phyloP scores from a whole-genome alignment of 2,888 invertebrate genomes.

The Tetramorium bicarinatum region DNA sequence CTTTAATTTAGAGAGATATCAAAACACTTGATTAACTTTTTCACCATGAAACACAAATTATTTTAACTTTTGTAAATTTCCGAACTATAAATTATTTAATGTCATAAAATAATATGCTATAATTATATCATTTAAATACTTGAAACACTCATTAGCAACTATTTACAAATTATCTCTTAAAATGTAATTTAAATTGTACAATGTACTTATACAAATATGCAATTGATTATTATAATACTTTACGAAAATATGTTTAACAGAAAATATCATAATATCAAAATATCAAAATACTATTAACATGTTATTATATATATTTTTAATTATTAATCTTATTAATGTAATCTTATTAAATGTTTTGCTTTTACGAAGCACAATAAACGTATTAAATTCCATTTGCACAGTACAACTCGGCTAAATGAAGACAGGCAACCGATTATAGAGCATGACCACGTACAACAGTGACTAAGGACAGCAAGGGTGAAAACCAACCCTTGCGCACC shows the following conservation, averaged over 20 bases:
- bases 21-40: conserved; percentile 12
- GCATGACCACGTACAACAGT: conserved; percentile 68
- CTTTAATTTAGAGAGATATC: background rate
- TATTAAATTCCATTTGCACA: conserved; percentile 51
- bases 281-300: too few species aligned
- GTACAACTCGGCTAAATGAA: conserved; percentile 65
- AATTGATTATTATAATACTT: background rate
- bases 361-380: conserved; percentile 21
- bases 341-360: background rate
- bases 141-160: background rate
- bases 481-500: conserved; percentile 76
- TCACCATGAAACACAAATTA: background rate
- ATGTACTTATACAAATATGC: background rate
- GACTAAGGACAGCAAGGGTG: conserved; percentile 69
- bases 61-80: background rate
- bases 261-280: too few species aligned
- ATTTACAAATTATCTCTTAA: background rate
- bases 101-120: background rate
- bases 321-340: conserved; percentile 28
- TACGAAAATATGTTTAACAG: background rate
- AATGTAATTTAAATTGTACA: background rate
- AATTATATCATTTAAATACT: background rate
- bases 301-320: background rate
- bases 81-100: background rate
- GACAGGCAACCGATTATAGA: conserved; percentile 72